Percentiles rank a stretch among this genome's conserved stretches.
Evolutionary conservation across 2,888 invertebrate genomes (phyloP).

Genomic region (Netelia melanura): DNA sequence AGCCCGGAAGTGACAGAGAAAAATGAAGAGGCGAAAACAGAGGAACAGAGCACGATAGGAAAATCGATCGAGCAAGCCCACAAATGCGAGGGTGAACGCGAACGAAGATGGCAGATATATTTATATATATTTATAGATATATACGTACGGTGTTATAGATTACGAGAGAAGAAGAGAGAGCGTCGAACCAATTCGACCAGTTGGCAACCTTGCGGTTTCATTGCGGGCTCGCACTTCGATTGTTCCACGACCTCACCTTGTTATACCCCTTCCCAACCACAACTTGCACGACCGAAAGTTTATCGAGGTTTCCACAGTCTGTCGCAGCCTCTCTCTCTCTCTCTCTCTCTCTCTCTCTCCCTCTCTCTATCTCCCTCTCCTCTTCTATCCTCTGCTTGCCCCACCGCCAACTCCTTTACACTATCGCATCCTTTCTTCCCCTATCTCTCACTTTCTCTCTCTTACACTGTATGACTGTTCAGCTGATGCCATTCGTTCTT

Average conservation of each 20-base stretch:
- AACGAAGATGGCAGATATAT: conserved; percentile 16
- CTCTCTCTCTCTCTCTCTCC: background rate
- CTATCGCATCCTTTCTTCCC: conserved; percentile 36
- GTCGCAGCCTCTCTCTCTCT: background rate
- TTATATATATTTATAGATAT: background rate
- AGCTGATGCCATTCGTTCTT: conserved; percentile 40
- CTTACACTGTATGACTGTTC: conserved; percentile 21
- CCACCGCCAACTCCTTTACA: background rate
- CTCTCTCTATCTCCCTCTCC: background rate
- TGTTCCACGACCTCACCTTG: conserved; percentile 81
- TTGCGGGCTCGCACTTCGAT: conserved; percentile 79
- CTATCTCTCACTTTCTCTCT: conserved; percentile 1
- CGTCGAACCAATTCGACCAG: conserved; percentile 76
- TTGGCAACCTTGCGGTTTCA: conserved; percentile 81
- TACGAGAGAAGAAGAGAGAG: conserved; percentile 45
- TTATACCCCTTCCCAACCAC: conserved; percentile 69
- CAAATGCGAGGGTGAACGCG: conserved; percentile 38
- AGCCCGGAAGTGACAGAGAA: conserved; percentile 34
- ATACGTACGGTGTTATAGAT: conserved; percentile 15
- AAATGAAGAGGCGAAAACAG: conserved; percentile 34
- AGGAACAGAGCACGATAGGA: conserved; percentile 35
- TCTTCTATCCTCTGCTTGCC: background rate
- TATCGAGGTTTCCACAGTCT: conserved; percentile 69
- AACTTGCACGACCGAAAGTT: conserved; percentile 75
- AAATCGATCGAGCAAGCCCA: conserved; percentile 57